Evolutionary conservation across 2,113 vertebrate genomes (phyloP).

Genomic region (Ia io): DNA sequence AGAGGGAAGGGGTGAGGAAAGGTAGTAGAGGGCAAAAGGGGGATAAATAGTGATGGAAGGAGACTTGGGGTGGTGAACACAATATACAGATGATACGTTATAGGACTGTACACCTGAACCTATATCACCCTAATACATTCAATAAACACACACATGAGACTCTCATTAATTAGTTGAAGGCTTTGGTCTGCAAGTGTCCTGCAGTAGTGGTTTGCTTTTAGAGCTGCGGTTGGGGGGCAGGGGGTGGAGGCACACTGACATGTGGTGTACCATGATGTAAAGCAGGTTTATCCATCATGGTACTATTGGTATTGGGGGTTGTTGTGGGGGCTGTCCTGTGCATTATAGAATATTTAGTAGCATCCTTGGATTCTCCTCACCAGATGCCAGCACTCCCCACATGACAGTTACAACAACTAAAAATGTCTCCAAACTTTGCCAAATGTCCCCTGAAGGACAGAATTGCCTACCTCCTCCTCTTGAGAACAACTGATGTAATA

Average conservation of each 20-base stretch:
- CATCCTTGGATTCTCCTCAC: background rate
- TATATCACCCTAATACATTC: background rate
- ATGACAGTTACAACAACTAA: background rate
- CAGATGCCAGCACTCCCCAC: background rate
- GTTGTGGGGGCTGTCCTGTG: background rate
- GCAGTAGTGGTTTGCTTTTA: slow-evolving; percentile 26
- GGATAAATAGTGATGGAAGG: background rate
- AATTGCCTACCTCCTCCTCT: background rate
- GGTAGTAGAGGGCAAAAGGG: background rate
- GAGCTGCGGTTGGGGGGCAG: background rate
- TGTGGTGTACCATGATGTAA: background rate
- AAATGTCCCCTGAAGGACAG: background rate
- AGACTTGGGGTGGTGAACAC: background rate
- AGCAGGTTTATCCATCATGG: background rate
- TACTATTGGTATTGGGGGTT: background rate
- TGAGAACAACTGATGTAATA: background rate
- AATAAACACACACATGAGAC: background rate
- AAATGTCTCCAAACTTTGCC: background rate
- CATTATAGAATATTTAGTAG: background rate
- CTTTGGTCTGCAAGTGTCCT: background rate
- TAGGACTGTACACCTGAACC: background rate
- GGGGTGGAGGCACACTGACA: background rate
- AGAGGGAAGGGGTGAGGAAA: background rate
- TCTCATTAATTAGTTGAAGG: background rate
- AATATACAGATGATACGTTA: background rate